Evolutionary conservation across 2,797 vertebrate genomes (phyloP).

Genomic region (Cercopithecus petaurista): DNA sequence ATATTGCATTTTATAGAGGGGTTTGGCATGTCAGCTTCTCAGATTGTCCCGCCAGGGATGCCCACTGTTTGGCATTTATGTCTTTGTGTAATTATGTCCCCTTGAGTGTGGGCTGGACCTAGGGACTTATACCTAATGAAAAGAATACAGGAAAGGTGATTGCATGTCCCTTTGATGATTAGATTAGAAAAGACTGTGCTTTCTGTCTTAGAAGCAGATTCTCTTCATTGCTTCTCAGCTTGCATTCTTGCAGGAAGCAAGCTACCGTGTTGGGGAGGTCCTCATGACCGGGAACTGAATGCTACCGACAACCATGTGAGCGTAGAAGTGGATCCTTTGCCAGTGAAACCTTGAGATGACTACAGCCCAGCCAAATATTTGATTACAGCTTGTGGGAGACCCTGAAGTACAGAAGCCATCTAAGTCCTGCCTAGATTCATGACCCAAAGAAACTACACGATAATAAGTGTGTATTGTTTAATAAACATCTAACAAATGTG

Average conservation of each 20-base stretch:
- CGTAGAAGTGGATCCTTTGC: neutral
- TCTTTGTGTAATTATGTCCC: neutral
- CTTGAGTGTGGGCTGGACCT: neutral
- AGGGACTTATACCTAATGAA: neutral
- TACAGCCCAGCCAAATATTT: neutral
- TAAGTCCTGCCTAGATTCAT: neutral
- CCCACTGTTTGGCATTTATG: neutral
- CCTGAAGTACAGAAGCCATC: neutral
- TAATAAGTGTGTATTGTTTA: neutral
- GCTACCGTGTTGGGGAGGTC: neutral
- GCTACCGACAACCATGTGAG: neutral
- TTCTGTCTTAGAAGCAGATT: neutral
- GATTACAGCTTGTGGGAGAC: neutral
- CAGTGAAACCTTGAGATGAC: neutral
- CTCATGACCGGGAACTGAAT: neutral
- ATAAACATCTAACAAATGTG: neutral
- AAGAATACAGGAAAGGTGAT: neutral
- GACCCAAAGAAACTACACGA: neutral
- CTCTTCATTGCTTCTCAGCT: neutral
- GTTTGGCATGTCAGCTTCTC: neutral
- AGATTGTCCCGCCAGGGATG: neutral
- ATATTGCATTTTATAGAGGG: neutral
- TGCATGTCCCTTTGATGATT: neutral
- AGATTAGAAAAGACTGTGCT: neutral
- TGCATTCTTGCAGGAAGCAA: neutral